A percentile compares a stretch with the other conserved stretches of the same genome.
Conservation (phyloP, 2,888 invertebrate genomes). For the Idaea aversata region DNA sequence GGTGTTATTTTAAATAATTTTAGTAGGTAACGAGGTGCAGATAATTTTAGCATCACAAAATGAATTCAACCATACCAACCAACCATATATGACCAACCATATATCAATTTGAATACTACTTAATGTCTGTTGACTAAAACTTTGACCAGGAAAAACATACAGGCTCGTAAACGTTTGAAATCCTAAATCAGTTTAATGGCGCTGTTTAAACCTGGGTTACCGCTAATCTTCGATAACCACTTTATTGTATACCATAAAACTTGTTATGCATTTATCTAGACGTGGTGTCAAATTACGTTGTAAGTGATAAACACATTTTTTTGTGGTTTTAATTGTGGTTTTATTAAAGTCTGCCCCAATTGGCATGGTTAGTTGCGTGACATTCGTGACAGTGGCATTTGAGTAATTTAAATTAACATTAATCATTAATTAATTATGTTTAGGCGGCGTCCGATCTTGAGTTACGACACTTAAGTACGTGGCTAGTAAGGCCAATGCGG, state of each 20-base stretch:
- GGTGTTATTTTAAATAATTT: neutral
- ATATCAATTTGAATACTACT: conserved; percentile 39
- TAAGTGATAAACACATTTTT: neutral
- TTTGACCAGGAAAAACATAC: conserved; percentile 32
- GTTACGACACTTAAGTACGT: too few relatives aligned
- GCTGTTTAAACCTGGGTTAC: conserved; percentile 33
- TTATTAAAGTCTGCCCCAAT: too few relatives aligned
- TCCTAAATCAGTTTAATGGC: conserved; percentile 43
- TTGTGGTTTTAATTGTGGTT: too few relatives aligned
- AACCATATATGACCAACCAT: too few relatives aligned
- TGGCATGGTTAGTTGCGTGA: too few relatives aligned
- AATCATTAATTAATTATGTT: too few relatives aligned
- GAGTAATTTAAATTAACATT: too few relatives aligned
- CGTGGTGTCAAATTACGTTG: neutral
- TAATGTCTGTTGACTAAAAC: conserved; percentile 39
- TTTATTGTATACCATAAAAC: conserved; percentile 5
- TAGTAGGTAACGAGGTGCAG: neutral
- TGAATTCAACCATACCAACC: conserved; percentile 24
- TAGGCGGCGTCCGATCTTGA: too few relatives aligned
- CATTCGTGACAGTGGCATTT: too few relatives aligned
- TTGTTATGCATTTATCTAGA: conserved; percentile 3
- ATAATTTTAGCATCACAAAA: neutral
- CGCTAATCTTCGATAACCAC: conserved; percentile 29
- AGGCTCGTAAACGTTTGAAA: conserved; percentile 28
- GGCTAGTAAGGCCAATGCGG: too few relatives aligned